Base-by-base conservation (phyloP, 1,140 invertebrate species). In the Lasioglossum albipes region DNA sequence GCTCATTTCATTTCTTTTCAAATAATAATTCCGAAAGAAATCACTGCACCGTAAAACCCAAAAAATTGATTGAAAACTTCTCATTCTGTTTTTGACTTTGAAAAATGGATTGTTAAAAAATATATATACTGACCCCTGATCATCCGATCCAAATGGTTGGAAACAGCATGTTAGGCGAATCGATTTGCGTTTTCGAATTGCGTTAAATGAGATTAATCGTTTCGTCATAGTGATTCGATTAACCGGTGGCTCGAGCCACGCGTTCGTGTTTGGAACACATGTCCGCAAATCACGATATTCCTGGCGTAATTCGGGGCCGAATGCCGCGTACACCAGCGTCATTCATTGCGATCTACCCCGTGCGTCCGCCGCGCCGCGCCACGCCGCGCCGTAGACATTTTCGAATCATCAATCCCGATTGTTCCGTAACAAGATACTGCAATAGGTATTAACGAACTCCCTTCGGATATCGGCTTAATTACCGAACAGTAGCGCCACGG, bases 211-310 rank as follows among this genome's bases (percentile, higher is more conserved):
- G 70, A 85, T 85, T 78, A 86, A 85, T 86, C 71, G 71, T 79
- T 82, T 75, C 74, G 79, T 76, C 84, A 73, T 67, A 54, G 83
- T 82, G 76, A 86, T 79, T 87, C 72, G 76, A 78, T 86, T 82
- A 85, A 80, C 83, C 57, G 57, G 62, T n/a, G 42, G 62, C 27
- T 27, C 67, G 70, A 52, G 41, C 49, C 31, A 36, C 31, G 36
- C 22, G 57, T 36, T 27, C 13, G 59, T 54, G 61, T 64, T 57
- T 75, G 77, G 41, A 70, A 80, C 67, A 83, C 78, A 75, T 81
- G 78, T 54, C 68, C n/a, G 80, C 83, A 83, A 88, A 88, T 88
- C 85, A 87, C 75, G 83, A 83, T 88, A 79, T 87, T 81, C 72
- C 73, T 52, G 71, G 36, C 62, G 36, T 36, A 36, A 4, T 36